phyloP scores from a whole-genome alignment of 2,797 vertebrate species.

The Poecilia gillii region DNA sequence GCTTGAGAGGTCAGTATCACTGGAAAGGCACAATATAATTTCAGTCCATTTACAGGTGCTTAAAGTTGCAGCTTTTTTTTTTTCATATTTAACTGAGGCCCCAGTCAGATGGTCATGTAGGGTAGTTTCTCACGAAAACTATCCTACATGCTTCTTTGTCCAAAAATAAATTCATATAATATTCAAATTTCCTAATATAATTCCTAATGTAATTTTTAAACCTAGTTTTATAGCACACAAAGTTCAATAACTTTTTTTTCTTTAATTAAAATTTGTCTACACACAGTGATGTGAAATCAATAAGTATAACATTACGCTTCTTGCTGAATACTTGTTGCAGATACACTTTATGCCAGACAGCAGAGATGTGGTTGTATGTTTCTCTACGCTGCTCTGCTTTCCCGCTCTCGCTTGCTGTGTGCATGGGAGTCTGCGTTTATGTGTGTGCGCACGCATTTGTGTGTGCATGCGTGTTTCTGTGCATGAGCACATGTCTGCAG shows the following conservation, averaged over 20 bases:
- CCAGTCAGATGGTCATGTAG: too few species aligned
- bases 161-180: neutral
- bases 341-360: constrained; percentile 38
- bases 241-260: neutral
- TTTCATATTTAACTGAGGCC: neutral
- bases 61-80: neutral
- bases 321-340: constrained; percentile 36
- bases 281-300: constrained; percentile 33
- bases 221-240: neutral
- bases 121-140: neutral
- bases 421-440: constrained; percentile 32
- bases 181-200: neutral
- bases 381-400: constrained; percentile 67
- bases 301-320: constrained; percentile 20
- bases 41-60: too few species aligned
- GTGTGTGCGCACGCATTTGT: constrained; percentile 19
- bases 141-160: neutral
- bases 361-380: constrained; percentile 53
- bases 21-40: too few species aligned
- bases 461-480: constrained; percentile 27
- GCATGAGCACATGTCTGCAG: constrained; percentile 73
- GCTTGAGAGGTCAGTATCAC: too few species aligned
- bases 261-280: neutral
- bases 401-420: constrained; percentile 66
- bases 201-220: neutral